Base-by-base conservation (phyloP, 2,888 invertebrate species). In the Amphipoea oculea region DNA sequence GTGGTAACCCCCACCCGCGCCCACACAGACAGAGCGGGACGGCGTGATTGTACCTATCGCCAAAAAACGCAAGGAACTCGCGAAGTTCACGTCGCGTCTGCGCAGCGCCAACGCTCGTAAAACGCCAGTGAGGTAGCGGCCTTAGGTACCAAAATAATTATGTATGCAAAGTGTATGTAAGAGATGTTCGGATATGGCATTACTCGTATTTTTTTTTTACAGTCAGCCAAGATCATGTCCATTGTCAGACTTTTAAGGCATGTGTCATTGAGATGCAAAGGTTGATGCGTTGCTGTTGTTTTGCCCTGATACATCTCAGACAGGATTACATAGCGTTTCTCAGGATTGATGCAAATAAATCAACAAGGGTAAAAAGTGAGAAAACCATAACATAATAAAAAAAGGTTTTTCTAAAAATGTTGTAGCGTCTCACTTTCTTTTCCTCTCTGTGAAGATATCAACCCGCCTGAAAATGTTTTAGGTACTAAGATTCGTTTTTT, bases 101-200 rank as follows among this genome's bases (percentile, higher is more conserved):
- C 29, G 29, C 29, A 29, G 29, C 29, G 29, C 29, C 29, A 29
- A 29, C 29, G 29, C 29, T 29, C 29, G 29, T 29, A 29, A 29
- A 29, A 29, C 29, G 29, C 29, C 29, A 29, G 29, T 29, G 29
- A 29, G 29, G 29, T 29, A 29, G 29, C 29, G 29, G 29, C 29
- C 7, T 54, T 54, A 23, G 2, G 12, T 36, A 57, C 17, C 11
- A 3, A n/a, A 66, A 23, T 73, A 54, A 57, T 29, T 71, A 45
- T 20, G n/a, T 70, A 68, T 79, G 78, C 68, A 51, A 80, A 4
- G 12, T 9, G 14, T 48, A 29, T 62, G 20, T 23, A 40, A 48
- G 36, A 62, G 9, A 3, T 48, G 5, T 9, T 5, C 20, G 40
- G 5, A 29, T 51, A 76, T 4, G 29, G 40, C 17, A 29, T 20